Evolutionary conservation across 2,888 invertebrate genomes (phyloP), one percentile per base, ranked within the genome.

Genomic region (Nemotelus nigrinus): DNA sequence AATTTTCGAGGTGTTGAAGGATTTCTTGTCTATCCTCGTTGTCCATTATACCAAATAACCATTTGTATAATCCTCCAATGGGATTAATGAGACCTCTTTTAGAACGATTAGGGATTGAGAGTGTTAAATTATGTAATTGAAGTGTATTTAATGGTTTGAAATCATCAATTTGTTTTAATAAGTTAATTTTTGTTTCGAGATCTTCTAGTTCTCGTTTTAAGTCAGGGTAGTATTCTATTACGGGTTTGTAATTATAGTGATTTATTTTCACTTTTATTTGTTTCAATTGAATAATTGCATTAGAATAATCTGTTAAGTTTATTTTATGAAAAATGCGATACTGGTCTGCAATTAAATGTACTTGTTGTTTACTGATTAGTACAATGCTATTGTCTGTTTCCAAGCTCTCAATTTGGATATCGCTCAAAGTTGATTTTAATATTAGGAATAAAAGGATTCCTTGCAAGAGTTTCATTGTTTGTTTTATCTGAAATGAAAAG

Each of bases 31-130:
- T 7, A 7, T 64, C 64, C 39, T 64, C 64, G 25, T n/a, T 64
- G 43, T 64, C 43, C 64, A 41, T 64, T 3, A 41, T 5, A 6
- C 44, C 64, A 7, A 64, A 64, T 43, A 64, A 64, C 39, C 39
- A 64, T 41, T 41, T 64, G 10, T 64, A 64, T 43, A 64, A 5
- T n/a, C 64, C 64, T 64, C 25, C 58, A 25, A 58, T n/a, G n/a
- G 58, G 58, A 25, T 58, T 25, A 7, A 58, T 58, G n/a, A 58
- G 5, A 58, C 58, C 58, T 58, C 58, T 58, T n/a, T 6, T 58
- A 25, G n/a, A 58, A 58, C 64, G 64, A 5, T 41, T 64, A 41
- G 5, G 64, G 3, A 6, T 3, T 64, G 39, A 3, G 4, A 64
- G 4, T 43, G 39, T 7, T n/a, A 64, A 43, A 41, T 64, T 43